phyloP scores from a whole-genome alignment of 1,140 invertebrate genomes.

The Melanaphis sacchari region DNA sequence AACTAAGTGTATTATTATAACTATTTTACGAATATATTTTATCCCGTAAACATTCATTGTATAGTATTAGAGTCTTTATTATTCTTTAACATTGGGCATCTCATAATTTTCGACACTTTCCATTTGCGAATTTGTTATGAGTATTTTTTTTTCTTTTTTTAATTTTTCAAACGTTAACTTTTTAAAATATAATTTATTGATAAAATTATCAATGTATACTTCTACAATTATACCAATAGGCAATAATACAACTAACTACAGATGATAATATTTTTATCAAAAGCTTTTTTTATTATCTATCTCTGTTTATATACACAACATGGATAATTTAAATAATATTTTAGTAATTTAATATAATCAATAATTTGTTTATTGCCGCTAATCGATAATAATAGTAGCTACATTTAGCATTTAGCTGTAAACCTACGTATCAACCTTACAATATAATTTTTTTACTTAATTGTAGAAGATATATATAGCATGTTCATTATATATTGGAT shows the following conservation, averaged over 20 bases:
- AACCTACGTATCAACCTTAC: background rate
- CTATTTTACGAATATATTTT: too few species aligned
- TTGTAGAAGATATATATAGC: background rate
- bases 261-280: background rate
- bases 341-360: background rate
- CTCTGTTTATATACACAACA: background rate
- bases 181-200: background rate
- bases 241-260: background rate
- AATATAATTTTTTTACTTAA: background rate
- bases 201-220: background rate
- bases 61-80: too few species aligned
- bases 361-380: background rate
- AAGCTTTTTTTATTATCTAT: background rate
- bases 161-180: background rate
- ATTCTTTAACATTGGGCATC: too few species aligned
- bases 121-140: too few species aligned
- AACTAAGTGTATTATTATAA: too few species aligned
- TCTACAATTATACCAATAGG: background rate
- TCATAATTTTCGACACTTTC: too few species aligned
- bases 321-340: background rate
- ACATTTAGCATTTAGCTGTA: background rate
- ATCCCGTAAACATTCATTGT: too few species aligned
- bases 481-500: background rate
- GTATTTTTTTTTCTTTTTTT: too few species aligned
- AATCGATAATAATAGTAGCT: background rate